Base-by-base conservation (phyloP, 2,888 invertebrate species). In the Agrochola lota region DNA sequence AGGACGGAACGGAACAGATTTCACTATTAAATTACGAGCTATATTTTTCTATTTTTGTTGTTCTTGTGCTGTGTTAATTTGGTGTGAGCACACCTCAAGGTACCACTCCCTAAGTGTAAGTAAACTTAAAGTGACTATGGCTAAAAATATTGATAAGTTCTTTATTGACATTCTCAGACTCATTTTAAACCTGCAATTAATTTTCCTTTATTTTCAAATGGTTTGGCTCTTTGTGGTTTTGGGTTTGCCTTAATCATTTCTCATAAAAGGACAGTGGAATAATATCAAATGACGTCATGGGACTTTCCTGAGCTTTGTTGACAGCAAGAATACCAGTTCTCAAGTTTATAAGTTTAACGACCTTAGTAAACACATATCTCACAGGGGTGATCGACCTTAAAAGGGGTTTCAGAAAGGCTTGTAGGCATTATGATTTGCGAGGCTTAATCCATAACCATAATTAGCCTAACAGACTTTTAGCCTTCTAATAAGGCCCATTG, bases 161-260 rank as follows among this genome's bases (percentile, higher is more conserved):
- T 20, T 23, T 59, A n/a, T 57, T 23, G 35, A 43, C 17, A 40
- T 60, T 43, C 35, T 17, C 30, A 11, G 7, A n/a, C 81, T 30
- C 30, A 3, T 60, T 67, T 63, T 40, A n/a, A n/a, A 77, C 8
- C 60, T n/a, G n/a, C 26, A 40, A 57, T 59, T 15, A n/a, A 11
- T 62, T 26, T 59, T 64, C 15, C 23, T 35, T 46, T 11, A 59
- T 26, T 78, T 23, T 63, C 2, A 68, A 52, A 57, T 63, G 23
- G 23, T 57, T 83, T 20, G n/a, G 8, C 23, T 35, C 7, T 43
- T 78, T 79, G 84, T 35, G 84, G 84, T 80, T 57, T 83, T 68
- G 17, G 26, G 15, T 35, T 7, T n/a, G 26, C 46, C 30, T 49
- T 2, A 57, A 57, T 35, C 23, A 23, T 43, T 17, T 68, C 5